Evolutionary conservation across 2,797 vertebrate species (phyloP).

Genomic region (Rallus crepitans): DNA sequence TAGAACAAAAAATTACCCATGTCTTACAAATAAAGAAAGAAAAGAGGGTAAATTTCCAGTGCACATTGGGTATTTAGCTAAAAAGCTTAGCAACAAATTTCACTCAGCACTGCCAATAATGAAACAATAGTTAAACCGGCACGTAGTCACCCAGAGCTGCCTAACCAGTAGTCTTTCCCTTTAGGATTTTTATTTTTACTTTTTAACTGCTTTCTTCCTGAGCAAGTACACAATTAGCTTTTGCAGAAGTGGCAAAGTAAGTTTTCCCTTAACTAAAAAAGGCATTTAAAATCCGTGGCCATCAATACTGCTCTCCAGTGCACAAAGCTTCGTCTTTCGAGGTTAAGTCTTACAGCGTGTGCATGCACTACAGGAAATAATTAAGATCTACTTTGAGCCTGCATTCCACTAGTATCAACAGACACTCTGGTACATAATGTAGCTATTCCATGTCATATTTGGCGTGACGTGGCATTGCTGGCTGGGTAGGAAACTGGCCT

Average conservation of each 20-base stretch:
- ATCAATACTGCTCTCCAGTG: neutral
- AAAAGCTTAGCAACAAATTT: neutral
- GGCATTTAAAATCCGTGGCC: neutral
- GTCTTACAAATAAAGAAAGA: neutral
- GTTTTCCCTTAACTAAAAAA: neutral
- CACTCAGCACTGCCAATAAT: neutral
- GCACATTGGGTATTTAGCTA: neutral
- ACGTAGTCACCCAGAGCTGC: neutral
- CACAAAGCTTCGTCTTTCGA: neutral
- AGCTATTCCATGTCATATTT: neutral
- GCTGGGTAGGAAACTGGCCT: neutral
- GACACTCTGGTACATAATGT: rapidly evolving
- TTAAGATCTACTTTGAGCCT: neutral
- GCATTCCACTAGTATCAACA: neutral
- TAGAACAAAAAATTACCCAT: neutral
- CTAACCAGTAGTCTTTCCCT: neutral
- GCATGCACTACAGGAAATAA: neutral
- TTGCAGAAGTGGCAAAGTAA: neutral
- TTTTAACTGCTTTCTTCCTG: neutral
- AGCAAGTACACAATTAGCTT: neutral
- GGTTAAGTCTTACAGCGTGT: neutral
- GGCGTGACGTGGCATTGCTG: neutral
- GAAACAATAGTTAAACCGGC: neutral
- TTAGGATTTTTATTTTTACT: neutral
- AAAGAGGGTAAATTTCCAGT: neutral